Evolutionary conservation across 2,888 invertebrate genomes (phyloP).

Genomic region (Plagodis pulveraria): DNA sequence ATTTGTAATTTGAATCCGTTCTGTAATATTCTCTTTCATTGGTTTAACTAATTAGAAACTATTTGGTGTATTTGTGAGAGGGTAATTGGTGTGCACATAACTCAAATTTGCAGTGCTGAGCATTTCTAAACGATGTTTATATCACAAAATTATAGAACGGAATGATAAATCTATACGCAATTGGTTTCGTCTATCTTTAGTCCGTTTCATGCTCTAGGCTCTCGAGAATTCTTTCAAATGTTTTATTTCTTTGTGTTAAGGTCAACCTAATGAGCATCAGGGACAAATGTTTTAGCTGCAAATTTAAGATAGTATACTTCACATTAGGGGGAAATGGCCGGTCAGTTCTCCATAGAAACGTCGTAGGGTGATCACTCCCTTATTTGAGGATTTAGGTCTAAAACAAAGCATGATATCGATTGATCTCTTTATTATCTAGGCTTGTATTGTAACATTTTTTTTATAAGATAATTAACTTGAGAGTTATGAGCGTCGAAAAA

Average conservation of each 20-base stretch:
- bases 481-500: no score
- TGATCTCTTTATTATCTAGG: no score
- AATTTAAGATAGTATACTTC: constrained; percentile 59
- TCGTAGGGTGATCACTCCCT: no score
- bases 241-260: constrained; percentile 62
- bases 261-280: constrained; percentile 66
- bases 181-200: constrained; percentile 53
- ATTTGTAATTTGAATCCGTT: constrained; percentile 3
- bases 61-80: constrained; percentile 23
- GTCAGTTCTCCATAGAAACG: no score
- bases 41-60: constrained; percentile 31
- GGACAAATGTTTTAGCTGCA: constrained; percentile 64
- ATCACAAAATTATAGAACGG: constrained; percentile 30
- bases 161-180: constrained; percentile 42
- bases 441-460: no score
- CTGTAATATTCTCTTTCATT: constrained; percentile 21
- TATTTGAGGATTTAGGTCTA: no score
- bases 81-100: constrained; percentile 26
- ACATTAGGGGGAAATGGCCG: no score
- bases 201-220: constrained; percentile 60
- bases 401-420: no score
- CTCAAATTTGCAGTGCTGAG: constrained; percentile 12
- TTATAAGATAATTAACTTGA: no score
- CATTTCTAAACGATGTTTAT: constrained; percentile 26
- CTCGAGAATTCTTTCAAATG: constrained; percentile 65